These are phyloP conservation scores for Pachycephala philippinensis DNA, from an alignment of 2,113 vertebrate species.

Conservation along the genomic window DNA sequence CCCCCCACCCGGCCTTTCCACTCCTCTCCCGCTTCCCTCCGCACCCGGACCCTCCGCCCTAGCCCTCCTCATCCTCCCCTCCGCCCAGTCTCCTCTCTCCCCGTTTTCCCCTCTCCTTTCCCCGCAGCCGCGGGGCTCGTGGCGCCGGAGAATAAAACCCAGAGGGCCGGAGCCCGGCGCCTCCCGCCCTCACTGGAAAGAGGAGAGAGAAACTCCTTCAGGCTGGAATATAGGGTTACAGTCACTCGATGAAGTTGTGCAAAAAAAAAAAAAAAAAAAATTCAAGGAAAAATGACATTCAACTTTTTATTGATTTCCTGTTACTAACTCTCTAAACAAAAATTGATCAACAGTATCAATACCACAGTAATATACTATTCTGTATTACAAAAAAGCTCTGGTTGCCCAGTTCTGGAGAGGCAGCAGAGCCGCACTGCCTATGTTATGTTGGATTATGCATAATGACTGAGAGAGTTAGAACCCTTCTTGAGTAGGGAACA, in stretches of 20 bases:
- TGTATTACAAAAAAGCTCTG: background rate
- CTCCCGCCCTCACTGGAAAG: background rate
- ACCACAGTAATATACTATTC: background rate
- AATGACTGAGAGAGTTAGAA: background rate
- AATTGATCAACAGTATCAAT: background rate
- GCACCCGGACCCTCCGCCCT: too few relatives aligned
- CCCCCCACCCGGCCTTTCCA: too few relatives aligned
- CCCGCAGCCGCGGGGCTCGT: background rate
- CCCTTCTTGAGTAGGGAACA: background rate
- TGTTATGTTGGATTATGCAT: rapidly evolving
- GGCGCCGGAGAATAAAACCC: background rate
- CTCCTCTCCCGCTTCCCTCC: too few relatives aligned
- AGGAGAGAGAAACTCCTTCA: background rate
- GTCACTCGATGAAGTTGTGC: background rate
- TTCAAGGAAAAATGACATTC: background rate
- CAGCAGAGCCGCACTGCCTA: background rate
- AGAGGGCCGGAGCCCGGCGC: background rate
- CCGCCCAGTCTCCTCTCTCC: background rate
- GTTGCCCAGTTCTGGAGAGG: background rate
- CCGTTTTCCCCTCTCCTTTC: background rate
- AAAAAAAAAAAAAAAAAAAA: background rate
- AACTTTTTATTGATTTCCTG: background rate
- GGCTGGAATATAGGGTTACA: background rate
- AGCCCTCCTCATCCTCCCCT: background rate
- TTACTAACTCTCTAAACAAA: background rate